A percentile compares a stretch with the other conserved stretches of the same genome.
Evolutionary conservation across 1,140 invertebrate species (phyloP).

Genomic region (Drosophila takahashii): DNA sequence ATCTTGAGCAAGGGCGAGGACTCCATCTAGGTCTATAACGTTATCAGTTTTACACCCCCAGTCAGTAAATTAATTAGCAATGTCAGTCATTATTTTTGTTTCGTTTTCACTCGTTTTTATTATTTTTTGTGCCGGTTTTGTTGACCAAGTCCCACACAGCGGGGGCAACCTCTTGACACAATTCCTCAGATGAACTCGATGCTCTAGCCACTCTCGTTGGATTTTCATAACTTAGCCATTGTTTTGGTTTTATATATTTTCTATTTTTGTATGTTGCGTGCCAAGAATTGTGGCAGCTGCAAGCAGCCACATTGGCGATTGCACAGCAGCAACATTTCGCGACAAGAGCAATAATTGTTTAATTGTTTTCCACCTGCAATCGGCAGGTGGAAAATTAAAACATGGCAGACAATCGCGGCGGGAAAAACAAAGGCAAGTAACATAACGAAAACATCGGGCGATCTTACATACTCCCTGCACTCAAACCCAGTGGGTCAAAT

Average conservation of each 20-base stretch:
- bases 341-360: conserved; percentile 55
- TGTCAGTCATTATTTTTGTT: conserved; percentile 1
- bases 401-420: conserved; percentile 19
- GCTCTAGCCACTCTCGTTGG: conserved; percentile 42
- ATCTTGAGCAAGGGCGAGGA: conserved; percentile 8
- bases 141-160: conserved; percentile 24
- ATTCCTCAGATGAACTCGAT: conserved; percentile 29
- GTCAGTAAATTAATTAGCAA: conserved; percentile 5
- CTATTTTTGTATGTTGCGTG: not conserved
- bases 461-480: conserved; percentile 32
- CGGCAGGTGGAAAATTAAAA: conserved; percentile 48
- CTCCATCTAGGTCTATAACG: not conserved
- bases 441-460: conserved; percentile 2
- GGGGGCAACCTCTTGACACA: conserved; percentile 55
- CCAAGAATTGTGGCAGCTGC: conserved; percentile 3
- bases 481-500: conserved; percentile 4
- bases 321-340: conserved; percentile 15
- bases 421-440: conserved; percentile 14
- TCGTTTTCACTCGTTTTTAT: conserved; percentile 2
- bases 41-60: conserved; percentile 4
- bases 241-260: conserved; percentile 2
- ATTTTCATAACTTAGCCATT: conserved; percentile 13
- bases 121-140: conserved; percentile 1
- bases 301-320: conserved; percentile 24
- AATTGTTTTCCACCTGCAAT: conserved; percentile 46